A percentile compares a stretch with the other conserved stretches of the same genome.
phyloP scores from a whole-genome alignment of 2,113 vertebrate species.

The Origma solitaria region DNA sequence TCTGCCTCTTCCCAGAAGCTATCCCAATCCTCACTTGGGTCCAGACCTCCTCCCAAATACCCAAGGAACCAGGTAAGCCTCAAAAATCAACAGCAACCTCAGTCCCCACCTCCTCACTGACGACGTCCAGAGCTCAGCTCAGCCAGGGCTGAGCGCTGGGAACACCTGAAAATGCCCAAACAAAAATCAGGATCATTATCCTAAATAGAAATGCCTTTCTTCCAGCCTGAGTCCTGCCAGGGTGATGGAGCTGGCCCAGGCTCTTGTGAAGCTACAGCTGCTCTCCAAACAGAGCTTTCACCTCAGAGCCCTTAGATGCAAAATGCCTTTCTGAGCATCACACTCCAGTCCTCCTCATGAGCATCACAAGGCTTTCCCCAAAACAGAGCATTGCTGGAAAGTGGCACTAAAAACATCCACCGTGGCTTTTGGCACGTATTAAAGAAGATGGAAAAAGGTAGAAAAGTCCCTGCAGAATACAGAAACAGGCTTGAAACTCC shows the following conservation, averaged over 20 bases:
- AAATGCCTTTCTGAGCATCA: neutral
- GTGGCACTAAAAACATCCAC: accelerated
- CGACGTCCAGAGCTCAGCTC: neutral
- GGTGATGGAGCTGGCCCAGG: neutral
- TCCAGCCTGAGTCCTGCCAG: neutral
- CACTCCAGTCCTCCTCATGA: neutral
- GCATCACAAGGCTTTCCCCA: neutral
- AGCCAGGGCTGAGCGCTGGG: neutral
- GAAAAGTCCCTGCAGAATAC: neutral
- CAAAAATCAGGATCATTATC: neutral
- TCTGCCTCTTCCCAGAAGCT: neutral
- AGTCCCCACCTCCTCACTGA: neutral
- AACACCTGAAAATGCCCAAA: accelerated
- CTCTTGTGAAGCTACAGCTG: neutral
- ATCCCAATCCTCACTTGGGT: neutral
- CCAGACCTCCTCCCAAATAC: neutral
- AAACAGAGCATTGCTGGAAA: neutral
- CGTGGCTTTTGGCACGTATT: accelerated
- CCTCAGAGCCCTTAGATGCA: neutral
- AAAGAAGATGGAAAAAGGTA: neutral
- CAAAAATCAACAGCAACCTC: neutral
- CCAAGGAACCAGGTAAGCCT: neutral
- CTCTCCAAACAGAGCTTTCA: neutral
- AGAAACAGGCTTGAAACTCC: neutral
- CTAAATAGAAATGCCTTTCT: neutral